These are phyloP conservation scores for Eptatretus atami DNA, from an alignment of 2,797 vertebrate species.

Conservation along the genomic window DNA sequence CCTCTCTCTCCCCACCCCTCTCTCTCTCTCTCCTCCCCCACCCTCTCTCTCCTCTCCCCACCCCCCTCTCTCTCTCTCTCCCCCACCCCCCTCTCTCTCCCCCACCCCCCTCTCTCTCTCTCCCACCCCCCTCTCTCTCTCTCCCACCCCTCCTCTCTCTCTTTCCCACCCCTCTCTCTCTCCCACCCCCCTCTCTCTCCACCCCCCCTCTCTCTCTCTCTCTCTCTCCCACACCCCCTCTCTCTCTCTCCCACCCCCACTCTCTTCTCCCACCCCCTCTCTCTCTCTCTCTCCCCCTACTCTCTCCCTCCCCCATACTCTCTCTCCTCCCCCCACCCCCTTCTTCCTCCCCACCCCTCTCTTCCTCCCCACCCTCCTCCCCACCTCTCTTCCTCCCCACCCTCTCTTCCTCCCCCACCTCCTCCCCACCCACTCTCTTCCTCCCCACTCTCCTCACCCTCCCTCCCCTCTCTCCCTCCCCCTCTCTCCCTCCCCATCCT, in stretches of 20 bases:
- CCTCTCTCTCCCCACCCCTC: too few species aligned
- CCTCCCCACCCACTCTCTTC: background rate
- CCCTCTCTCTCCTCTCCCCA: too few species aligned
- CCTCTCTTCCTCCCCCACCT: background rate
- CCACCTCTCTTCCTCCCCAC: background rate
- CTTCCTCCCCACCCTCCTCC: background rate
- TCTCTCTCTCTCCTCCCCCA: too few species aligned
- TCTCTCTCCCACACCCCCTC: background rate
- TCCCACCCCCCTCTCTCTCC: background rate
- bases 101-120: too few species aligned
- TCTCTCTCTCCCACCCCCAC: too few species aligned
- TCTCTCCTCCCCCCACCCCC: background rate
- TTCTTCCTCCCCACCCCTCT: background rate
- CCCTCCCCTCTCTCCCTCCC: background rate
- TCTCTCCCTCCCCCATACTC: background rate
- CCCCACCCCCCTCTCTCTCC: too few species aligned
- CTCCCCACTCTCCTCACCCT: too few species aligned
- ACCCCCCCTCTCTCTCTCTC: background rate
- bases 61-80: too few species aligned
- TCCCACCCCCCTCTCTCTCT: background rate
- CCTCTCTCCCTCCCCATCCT: background rate
- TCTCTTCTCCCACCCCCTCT: too few species aligned
- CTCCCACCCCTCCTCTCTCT: background rate
- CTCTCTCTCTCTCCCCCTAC: background rate
- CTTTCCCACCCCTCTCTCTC: background rate